phyloP scores from a whole-genome alignment of 2,113 vertebrate genomes.

The Orycteropus afer region DNA sequence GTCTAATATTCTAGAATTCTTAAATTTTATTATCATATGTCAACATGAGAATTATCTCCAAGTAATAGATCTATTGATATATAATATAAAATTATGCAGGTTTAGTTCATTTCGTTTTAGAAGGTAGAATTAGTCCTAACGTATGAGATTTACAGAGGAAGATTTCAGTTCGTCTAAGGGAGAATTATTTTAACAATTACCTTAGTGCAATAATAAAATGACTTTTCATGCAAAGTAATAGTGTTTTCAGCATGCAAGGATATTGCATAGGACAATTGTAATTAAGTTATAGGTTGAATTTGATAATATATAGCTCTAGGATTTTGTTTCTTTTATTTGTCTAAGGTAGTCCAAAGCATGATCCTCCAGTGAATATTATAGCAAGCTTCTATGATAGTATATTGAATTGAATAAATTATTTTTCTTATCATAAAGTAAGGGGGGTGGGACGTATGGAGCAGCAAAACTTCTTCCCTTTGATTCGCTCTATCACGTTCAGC shows the following conservation, averaged over 20 bases:
- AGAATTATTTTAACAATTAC: background rate
- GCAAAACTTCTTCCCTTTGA: slow-evolving; percentile 83
- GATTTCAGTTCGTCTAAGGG: background rate
- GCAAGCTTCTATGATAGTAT: background rate
- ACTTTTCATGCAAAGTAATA: background rate
- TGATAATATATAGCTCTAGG: background rate
- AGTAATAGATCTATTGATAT: background rate
- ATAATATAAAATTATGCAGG: background rate
- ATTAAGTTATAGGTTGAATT: background rate
- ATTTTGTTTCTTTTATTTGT: background rate
- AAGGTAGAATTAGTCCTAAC: background rate
- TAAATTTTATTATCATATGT: background rate
- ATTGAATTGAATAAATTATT: background rate
- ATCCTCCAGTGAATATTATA: background rate
- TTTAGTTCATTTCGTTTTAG: background rate
- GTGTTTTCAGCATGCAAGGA: background rate
- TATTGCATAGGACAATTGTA: background rate
- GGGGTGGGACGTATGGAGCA: slow-evolving; percentile 7
- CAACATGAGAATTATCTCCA: slow-evolving; percentile 10
- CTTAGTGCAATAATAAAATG: background rate
- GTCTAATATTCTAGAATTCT: background rate
- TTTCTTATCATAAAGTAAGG: background rate
- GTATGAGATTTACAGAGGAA: background rate
- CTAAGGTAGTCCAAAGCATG: background rate
- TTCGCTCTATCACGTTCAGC: slow-evolving; percentile 90